Base-by-base conservation (phyloP, 1,140 invertebrate genomes). In the Ooceraea biroi region DNA sequence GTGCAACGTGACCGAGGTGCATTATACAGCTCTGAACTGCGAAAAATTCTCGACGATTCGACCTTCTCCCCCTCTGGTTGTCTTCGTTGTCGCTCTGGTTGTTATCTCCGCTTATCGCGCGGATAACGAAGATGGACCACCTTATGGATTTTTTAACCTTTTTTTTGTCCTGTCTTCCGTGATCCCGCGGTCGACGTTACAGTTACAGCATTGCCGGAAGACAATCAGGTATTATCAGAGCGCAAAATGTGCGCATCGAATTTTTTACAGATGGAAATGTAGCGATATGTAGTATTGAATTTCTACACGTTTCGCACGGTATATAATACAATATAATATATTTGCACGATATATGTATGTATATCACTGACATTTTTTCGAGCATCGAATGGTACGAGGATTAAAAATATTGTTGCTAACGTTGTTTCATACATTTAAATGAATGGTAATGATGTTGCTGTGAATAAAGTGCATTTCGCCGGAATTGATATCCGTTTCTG, bases 401-500 rank as follows among this genome's bases (percentile, higher is more conserved):
- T 57, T 80, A 69, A 80, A 36, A 80, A 57, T n/a, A 58, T 46
- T 50, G 50, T 80, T 36, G 57, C 27, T 71, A 46, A 58, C n/a
- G 50, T 36, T 71, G 25, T 57, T 80, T 46, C 8, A 57, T 30
- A 55, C 14, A 46, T 58, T 36, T 58, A 71, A 71, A 80, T 69
- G 41, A 66, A 71, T 17, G 57, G 63, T 22, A 36, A 36, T 36
- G n/a, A 30, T 44, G 44, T 46, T 44, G 25, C 25, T n/a, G 65
- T 10, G 14, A 36, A 22, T 58, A 71, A 57, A 71, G 12, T 57
- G 11, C 50, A 12, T 44, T 44, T 50, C 36, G 65, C n/a, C 36
- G n/a, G 44, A 80, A 80, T 80, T 80, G 76, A 69, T 71, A 80
- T 80, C 65, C 76, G 57, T 46, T 80, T 80, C 57, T 57, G 50